Conservation (phyloP, 1,140 invertebrate species). For the Pogonognathellus flavescens region DNA sequence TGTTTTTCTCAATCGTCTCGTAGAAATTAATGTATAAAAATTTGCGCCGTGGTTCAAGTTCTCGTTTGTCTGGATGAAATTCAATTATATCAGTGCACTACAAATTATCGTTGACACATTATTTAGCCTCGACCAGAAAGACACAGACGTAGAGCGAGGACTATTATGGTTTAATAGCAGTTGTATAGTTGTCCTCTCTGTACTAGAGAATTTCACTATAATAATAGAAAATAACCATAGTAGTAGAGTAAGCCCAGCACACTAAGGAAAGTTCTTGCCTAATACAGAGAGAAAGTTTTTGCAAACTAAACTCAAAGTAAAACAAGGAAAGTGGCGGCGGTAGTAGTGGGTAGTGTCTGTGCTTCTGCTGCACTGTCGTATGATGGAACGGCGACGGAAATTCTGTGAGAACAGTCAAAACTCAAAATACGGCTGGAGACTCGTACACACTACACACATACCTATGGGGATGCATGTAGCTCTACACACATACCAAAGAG, state of each 20-base stretch:
- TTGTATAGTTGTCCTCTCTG: too few relatives aligned
- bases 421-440: background rate
- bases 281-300: slow-evolving; percentile 33
- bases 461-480: too few relatives aligned
- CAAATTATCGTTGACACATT: slow-evolving; percentile 12
- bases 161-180: too few relatives aligned
- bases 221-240: background rate
- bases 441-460: background rate
- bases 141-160: background rate
- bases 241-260: background rate
- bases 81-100: slow-evolving; percentile 12
- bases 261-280: slow-evolving; percentile 13
- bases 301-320: slow-evolving; percentile 42
- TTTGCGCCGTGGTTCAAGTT: too few relatives aligned
- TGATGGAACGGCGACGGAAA: slow-evolving; percentile 33
- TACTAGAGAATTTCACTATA: too few relatives aligned
- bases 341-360: slow-evolving; percentile 3
- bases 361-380: slow-evolving; percentile 2
- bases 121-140: background rate
- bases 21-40: too few relatives aligned
- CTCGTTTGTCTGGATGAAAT: background rate
- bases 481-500: background rate
- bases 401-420: slow-evolving; percentile 42
- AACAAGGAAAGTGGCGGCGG: background rate
- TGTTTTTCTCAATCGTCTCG: too few relatives aligned